A percentile compares a stretch with the other conserved stretches of the same genome.
Conservation (phyloP, 2,797 vertebrate species). For the Diglossa cyanea region DNA sequence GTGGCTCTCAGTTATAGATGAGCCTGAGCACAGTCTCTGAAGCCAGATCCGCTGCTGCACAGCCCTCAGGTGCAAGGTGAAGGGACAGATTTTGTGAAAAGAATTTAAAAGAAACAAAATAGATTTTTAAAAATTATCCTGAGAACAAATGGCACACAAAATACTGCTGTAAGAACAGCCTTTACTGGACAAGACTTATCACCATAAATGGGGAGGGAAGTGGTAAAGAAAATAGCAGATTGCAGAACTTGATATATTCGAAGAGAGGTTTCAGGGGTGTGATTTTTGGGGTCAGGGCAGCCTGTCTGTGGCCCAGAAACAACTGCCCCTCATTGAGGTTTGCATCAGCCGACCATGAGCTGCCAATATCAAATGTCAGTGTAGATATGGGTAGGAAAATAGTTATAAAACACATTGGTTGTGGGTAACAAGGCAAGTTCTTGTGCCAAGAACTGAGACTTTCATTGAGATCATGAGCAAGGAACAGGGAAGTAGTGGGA, state of each 20-base stretch:
- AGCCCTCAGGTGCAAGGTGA: background rate
- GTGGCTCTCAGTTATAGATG: background rate
- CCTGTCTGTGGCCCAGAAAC: background rate
- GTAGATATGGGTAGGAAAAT: background rate
- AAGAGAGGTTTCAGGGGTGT: background rate
- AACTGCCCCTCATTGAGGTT: rapidly evolving
- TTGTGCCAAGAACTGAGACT: background rate
- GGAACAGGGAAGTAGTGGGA: background rate
- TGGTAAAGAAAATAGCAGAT: background rate
- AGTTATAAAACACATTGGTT: background rate
- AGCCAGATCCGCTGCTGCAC: background rate
- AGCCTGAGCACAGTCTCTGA: background rate
- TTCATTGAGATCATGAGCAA: background rate
- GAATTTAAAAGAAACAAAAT: background rate
- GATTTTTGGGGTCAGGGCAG: background rate
- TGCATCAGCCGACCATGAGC: rapidly evolving
- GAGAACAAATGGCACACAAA: background rate
- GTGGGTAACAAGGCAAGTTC: background rate
- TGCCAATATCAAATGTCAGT: background rate
- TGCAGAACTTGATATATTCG: background rate
- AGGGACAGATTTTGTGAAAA: background rate
- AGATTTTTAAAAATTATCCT: rapidly evolving
- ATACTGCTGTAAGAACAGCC: background rate
- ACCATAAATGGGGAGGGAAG: rapidly evolving
- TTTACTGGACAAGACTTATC: background rate